Evolutionary conservation across 2,113 vertebrate species (phyloP).

Genomic region (Helogale parvula): DNA sequence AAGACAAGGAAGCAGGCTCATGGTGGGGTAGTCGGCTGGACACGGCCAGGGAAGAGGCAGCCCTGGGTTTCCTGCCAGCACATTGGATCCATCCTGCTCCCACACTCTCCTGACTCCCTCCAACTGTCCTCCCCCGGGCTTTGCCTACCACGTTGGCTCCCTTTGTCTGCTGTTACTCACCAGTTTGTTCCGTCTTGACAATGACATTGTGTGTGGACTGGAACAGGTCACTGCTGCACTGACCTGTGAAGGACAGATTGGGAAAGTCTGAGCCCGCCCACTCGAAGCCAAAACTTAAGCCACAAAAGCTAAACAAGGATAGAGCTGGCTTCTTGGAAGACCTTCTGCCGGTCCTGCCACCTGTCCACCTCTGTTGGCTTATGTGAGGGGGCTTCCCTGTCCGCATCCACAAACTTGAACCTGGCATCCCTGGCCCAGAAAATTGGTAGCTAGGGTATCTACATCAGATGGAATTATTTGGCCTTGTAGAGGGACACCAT

Average conservation of each 20-base stretch:
- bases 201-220: constrained; percentile 87
- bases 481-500: background rate
- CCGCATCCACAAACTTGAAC: background rate
- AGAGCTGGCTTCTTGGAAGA: background rate
- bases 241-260: constrained; percentile 83
- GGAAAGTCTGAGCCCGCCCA: background rate
- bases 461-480: background rate
- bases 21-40: background rate
- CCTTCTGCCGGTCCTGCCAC: background rate
- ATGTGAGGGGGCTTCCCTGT: background rate
- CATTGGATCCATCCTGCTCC: background rate
- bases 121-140: background rate
- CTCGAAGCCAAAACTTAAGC: background rate
- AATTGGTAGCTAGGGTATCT: background rate
- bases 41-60: background rate
- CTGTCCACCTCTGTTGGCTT: background rate
- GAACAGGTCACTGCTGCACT: constrained; percentile 89
- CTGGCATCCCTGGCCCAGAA: background rate
- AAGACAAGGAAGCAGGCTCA: background rate
- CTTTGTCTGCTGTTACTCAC: constrained; percentile 71
- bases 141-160: background rate
- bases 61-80: background rate
- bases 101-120: background rate
- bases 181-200: constrained; percentile 91
- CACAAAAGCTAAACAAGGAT: background rate